Conservation (phyloP, 2,797 vertebrate species). For the Percopsis omiscomaycus region DNA sequence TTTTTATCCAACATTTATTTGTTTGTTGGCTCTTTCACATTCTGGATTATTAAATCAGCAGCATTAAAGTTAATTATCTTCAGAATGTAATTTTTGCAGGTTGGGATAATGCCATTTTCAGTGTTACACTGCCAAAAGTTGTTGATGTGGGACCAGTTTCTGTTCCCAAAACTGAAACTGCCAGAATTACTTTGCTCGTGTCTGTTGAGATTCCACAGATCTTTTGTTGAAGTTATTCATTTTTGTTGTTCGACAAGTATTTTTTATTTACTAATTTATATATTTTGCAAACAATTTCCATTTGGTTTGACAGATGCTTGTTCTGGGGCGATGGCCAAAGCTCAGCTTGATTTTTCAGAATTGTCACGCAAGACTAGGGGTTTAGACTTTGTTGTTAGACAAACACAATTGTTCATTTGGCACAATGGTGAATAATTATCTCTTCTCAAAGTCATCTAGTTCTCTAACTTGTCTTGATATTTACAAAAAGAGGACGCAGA, state of each 20-base stretch:
- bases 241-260: slow-evolving; percentile 55
- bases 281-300: slow-evolving; percentile 71
- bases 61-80: slow-evolving; percentile 29
- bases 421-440: slow-evolving; percentile 73
- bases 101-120: slow-evolving; percentile 43
- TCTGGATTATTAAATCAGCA: slow-evolving; percentile 8
- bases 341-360: slow-evolving; percentile 76
- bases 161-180: slow-evolving; percentile 9
- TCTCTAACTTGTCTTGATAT: slow-evolving; percentile 37
- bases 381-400: slow-evolving; percentile 79
- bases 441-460: slow-evolving; percentile 53
- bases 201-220: slow-evolving; percentile 59
- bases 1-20: background rate
- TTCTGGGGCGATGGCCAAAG: slow-evolving; percentile 80
- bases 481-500: slow-evolving; percentile 15
- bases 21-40: slow-evolving; percentile 3
- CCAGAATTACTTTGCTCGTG: slow-evolving; percentile 48
- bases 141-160: slow-evolving; percentile 14
- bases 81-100: slow-evolving; percentile 31
- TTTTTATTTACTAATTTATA: slow-evolving; percentile 49
- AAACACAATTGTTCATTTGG: slow-evolving; percentile 78
- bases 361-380: slow-evolving; percentile 74
- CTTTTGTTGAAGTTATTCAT: slow-evolving; percentile 49
- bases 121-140: slow-evolving; percentile 38
- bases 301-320: slow-evolving; percentile 84